These are phyloP conservation scores for Carapus acus DNA, from an alignment of 2,797 vertebrate species.

Conservation along the genomic window DNA sequence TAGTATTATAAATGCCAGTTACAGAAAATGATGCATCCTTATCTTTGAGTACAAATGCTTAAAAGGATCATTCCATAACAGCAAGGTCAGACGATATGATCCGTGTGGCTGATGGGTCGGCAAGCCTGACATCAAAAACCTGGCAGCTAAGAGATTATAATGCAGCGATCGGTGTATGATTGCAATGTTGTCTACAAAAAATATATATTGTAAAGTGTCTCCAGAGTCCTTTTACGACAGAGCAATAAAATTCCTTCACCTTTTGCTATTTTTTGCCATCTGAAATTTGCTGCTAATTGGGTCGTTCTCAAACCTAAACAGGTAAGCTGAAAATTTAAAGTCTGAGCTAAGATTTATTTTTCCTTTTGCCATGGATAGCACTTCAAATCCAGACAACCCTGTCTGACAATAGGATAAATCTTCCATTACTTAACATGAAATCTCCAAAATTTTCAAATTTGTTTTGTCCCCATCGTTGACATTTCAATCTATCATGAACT, in stretches of 20 bases:
- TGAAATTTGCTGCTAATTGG: background rate
- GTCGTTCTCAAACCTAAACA: slow-evolving; percentile 4
- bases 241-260: background rate
- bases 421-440: slow-evolving; percentile 15
- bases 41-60: slow-evolving; percentile 14
- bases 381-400: slow-evolving; percentile 5
- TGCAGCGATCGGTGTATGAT: background rate
- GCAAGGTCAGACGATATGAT: slow-evolving; percentile 34
- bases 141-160: slow-evolving; percentile 8
- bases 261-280: slow-evolving; percentile 3
- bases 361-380: slow-evolving; percentile 12
- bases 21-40: slow-evolving; percentile 9
- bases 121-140: slow-evolving; percentile 17
- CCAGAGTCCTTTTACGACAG: too few relatives aligned
- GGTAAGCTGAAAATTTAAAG: slow-evolving; percentile 8
- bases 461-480: too few relatives aligned
- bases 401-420: slow-evolving; percentile 10
- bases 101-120: slow-evolving; percentile 10
- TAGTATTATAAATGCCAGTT: too few relatives aligned
- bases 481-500: too few relatives aligned
- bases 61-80: slow-evolving; percentile 13
- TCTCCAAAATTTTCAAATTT: slow-evolving; percentile 47
- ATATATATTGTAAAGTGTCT: too few relatives aligned
- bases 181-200: too few relatives aligned
- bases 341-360: too few relatives aligned